Evolutionary conservation across 1,140 invertebrate genomes (phyloP).

Genomic region (Frieseomelitta varia): DNA sequence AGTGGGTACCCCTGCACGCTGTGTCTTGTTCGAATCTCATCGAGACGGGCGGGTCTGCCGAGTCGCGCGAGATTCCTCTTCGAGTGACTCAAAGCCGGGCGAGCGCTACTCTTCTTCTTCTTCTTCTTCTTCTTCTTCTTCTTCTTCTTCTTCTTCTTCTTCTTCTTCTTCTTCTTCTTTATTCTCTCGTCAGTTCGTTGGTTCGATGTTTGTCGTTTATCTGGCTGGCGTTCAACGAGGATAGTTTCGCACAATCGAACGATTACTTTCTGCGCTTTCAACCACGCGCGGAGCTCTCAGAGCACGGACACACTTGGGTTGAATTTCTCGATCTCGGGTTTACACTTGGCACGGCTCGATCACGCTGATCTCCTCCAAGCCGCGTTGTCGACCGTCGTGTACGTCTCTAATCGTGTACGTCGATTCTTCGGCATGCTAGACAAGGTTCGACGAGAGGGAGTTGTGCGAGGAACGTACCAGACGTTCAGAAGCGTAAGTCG

Average conservation of each 20-base stretch:
- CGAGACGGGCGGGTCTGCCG: slow-evolving; percentile 78
- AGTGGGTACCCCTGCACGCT: slow-evolving; percentile 82
- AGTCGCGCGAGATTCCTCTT: slow-evolving; percentile 80
- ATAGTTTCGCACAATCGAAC: not conserved
- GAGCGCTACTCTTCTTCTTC: not conserved
- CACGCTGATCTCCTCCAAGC: not conserved
- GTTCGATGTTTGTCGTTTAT: not conserved
- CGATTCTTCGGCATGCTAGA: slow-evolving; percentile 29
- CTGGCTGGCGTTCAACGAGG: not conserved
- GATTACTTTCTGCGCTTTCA: not conserved
- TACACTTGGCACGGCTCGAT: not conserved
- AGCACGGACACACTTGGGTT: not conserved
- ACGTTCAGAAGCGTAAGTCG: slow-evolving; percentile 30
- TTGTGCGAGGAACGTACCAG: not conserved
- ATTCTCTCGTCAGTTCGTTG: too few relatives aligned
- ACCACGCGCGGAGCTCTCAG: not conserved
- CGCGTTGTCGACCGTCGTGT: not conserved
- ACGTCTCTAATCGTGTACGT: not conserved
- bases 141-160: too few relatives aligned
- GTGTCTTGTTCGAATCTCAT: slow-evolving; percentile 82
- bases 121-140: not conserved
- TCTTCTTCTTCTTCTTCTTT: too few relatives aligned
- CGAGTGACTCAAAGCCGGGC: slow-evolving; percentile 74
- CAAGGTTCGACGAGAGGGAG: not conserved
- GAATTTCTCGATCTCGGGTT: not conserved